Evolutionary conservation across 2,888 invertebrate genomes (phyloP).

Genomic region (Parnassius glacialis): DNA sequence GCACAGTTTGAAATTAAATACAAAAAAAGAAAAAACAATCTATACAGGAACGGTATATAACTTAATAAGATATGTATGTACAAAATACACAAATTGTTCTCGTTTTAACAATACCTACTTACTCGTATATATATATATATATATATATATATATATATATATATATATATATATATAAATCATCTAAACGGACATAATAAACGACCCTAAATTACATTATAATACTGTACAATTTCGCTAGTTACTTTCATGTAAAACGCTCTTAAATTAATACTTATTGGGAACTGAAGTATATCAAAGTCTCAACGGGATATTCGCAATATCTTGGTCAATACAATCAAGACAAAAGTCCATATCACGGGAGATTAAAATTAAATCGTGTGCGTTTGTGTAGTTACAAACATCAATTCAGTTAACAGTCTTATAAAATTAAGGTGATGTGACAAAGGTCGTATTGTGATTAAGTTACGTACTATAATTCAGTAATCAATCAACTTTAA

Average conservation of each 20-base stretch:
- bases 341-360: conserved; percentile 51
- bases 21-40: conserved; percentile 51
- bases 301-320: conserved; percentile 47
- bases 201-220: conserved; percentile 68
- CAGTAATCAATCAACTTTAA: conserved; percentile 37
- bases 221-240: conserved; percentile 81
- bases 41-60: conserved; percentile 78
- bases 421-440: conserved; percentile 60
- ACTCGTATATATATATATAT: conserved; percentile 46
- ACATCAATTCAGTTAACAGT: conserved; percentile 78
- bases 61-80: conserved; percentile 75
- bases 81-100: conserved; percentile 73
- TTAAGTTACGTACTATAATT: conserved; percentile 28
- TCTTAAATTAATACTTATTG: conserved; percentile 69
- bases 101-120: conserved; percentile 69
- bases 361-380: conserved; percentile 44
- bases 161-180: conserved; percentile 49
- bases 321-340: conserved; percentile 48
- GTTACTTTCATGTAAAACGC: conserved; percentile 71
- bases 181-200: conserved; percentile 65
- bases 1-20: conserved; percentile 46
- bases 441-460: conserved; percentile 35
- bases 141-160: too few species aligned
- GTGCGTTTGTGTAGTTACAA: conserved; percentile 54
- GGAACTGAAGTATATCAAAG: conserved; percentile 69